Evolutionary conservation across 2,797 vertebrate genomes (phyloP), one percentile per base, ranked within the genome.

Genomic region (Platalea minor): DNA sequence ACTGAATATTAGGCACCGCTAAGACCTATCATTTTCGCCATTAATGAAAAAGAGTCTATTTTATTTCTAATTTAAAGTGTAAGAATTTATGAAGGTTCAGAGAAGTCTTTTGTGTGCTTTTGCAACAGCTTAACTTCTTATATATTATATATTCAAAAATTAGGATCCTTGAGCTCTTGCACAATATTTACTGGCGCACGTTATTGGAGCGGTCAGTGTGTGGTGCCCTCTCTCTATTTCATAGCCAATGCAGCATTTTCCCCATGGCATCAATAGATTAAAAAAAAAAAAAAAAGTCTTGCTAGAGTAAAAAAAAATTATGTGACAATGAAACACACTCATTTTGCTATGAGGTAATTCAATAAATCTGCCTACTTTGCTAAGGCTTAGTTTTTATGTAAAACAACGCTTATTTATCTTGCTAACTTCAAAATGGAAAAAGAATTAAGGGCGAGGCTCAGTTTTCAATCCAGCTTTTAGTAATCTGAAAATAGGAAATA

Each of bases 301-400:
- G 39, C 39, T 45, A 88, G 69, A 91, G 18, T 13, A 76, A 73
- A 89, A 96, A 95, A 63, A 76, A 46, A 86, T 5, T 56, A 70
- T 20, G 85, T 88, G 91, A 95, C 95, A 97, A 96, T 51, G 39
- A 84, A 97, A 80, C 50, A 83, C 53, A 67, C 82, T 96, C 74
- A 89, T 95, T 97, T 95, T 87, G 77, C 87, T 94, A 97, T 96
- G 93, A 97, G 77, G 84, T 95, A 97, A 97, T 94, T 95, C 95
- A 97, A 97, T 96, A 98, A 97, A 97, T 96, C 95, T 95, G 78
- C 92, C 97, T 88, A 37, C 67, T 97, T 93, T 91, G 53, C 81
- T 95, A 89, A 93, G 88, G 76, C 60, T 93, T 57, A 75, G 54
- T 23, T 93, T 97, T 97, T 91, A 91, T 80, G 82, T 96, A 96